Percentiles rank a stretch among this genome's conserved stretches.
Conservation (phyloP, 2,888 invertebrate genomes). For the Calephelis perditalis region DNA sequence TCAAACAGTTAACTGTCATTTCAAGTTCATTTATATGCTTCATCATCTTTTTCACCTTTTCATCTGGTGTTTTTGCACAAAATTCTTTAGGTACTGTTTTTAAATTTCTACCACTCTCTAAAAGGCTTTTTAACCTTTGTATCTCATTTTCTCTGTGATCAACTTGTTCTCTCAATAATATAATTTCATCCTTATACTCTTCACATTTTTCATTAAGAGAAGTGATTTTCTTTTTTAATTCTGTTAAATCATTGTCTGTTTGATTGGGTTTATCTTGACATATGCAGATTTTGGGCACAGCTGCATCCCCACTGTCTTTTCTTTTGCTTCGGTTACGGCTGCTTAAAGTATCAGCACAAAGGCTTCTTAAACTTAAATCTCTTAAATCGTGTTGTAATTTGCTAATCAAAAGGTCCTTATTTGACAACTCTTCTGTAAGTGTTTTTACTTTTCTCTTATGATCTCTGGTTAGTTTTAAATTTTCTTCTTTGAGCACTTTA, state of each 20-base stretch:
- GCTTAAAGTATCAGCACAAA: constrained; percentile 67
- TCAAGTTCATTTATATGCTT: constrained; percentile 80
- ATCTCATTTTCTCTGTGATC: constrained; percentile 84
- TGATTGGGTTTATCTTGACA: constrained; percentile 48
- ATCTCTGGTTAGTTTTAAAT: constrained; percentile 77
- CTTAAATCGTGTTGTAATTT: constrained; percentile 65
- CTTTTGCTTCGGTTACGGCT: constrained; percentile 60
- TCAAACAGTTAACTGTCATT: constrained; percentile 70
- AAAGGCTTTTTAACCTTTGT: constrained; percentile 80
- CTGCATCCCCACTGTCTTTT: constrained; percentile 45
- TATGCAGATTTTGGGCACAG: constrained; percentile 42
- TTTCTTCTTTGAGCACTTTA: constrained; percentile 81
- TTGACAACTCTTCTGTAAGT: constrained; percentile 80
- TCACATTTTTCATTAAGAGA: constrained; percentile 63
- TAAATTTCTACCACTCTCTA: constrained; percentile 85
- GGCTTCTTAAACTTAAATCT: constrained; percentile 61
- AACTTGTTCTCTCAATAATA: constrained; percentile 56
- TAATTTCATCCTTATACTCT: constrained; percentile 55
- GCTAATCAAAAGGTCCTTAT: constrained; percentile 62
- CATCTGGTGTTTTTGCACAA: constrained; percentile 77
- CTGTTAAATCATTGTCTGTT: constrained; percentile 60
- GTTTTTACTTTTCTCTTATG: constrained; percentile 79
- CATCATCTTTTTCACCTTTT: constrained; percentile 75
- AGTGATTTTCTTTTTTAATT: constrained; percentile 62
- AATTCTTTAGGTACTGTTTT: constrained; percentile 81